Evolutionary conservation across 2,113 vertebrate genomes (phyloP).

Genomic region (Melanerpes aurifrons): DNA sequence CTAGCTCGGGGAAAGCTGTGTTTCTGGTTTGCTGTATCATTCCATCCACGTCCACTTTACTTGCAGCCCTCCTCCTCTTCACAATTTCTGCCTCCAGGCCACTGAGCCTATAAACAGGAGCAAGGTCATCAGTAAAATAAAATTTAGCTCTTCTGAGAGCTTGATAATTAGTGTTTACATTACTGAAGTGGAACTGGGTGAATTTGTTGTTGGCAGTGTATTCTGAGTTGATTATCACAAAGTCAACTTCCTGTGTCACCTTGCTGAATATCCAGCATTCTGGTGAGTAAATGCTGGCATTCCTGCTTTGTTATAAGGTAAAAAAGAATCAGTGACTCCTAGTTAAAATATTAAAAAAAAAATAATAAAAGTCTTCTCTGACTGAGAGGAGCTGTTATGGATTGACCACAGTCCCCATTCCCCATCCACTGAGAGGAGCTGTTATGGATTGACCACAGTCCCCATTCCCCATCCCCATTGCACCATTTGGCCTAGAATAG

Average conservation of each 20-base stretch:
- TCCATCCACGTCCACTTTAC: background rate
- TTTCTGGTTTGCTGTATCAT: background rate
- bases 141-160: constrained; percentile 37
- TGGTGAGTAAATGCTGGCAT: background rate
- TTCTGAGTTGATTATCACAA: background rate
- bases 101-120: constrained; percentile 11
- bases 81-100: constrained; percentile 21
- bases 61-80: background rate
- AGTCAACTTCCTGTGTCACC: background rate
- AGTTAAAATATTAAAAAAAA: background rate
- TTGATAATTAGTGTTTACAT: constrained; percentile 34
- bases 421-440: background rate
- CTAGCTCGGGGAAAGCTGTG: background rate
- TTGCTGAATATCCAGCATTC: constrained; percentile 2
- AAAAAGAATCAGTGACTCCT: background rate
- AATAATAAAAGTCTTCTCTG: background rate
- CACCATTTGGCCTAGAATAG: too few relatives aligned
- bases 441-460: too few relatives aligned
- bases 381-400: background rate
- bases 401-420: background rate
- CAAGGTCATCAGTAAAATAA: constrained; percentile 42
- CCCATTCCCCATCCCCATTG: background rate
- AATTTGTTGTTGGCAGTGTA: background rate
- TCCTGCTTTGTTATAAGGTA: background rate
- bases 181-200: background rate